Percentiles rank a stretch among this genome's conserved stretches.
Evolutionary conservation across 2,113 vertebrate species (phyloP).

Genomic region (Tragulus kanchil): DNA sequence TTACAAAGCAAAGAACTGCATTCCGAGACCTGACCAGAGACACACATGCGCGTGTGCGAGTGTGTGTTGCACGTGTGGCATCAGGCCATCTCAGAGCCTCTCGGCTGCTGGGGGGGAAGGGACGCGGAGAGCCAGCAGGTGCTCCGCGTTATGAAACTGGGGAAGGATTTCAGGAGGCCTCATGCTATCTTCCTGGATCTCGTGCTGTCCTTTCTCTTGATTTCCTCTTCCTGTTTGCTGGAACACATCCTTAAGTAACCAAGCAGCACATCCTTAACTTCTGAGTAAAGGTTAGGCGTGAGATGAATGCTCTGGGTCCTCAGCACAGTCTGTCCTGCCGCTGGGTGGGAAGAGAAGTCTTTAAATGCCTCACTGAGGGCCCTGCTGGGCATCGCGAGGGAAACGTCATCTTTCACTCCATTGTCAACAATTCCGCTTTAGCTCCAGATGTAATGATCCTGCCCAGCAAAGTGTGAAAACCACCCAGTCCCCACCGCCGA

Average conservation of each 20-base stretch:
- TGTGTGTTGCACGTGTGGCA: neutral
- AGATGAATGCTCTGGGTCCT: neutral
- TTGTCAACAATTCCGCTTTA: neutral
- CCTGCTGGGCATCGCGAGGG: neutral
- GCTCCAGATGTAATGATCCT: neutral
- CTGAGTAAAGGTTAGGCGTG: neutral
- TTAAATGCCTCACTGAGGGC: neutral
- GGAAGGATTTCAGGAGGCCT: neutral
- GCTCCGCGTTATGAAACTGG: neutral
- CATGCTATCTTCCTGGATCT: neutral
- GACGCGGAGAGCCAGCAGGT: neutral
- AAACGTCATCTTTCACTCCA: rapidly evolving
- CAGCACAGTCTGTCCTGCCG: neutral
- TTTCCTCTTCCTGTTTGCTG: neutral
- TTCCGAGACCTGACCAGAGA: neutral
- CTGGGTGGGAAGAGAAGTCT: neutral
- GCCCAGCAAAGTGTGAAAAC: neutral
- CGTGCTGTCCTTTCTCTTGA: neutral
- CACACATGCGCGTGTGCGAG: neutral
- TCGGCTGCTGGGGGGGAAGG: no score
- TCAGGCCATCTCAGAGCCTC: neutral
- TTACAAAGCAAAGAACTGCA: neutral
- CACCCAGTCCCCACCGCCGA: neutral
- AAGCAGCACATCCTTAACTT: neutral
- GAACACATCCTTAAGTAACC: neutral